Evolutionary conservation across 2,113 vertebrate species (phyloP).

Genomic region (Rhipidura dahli): DNA sequence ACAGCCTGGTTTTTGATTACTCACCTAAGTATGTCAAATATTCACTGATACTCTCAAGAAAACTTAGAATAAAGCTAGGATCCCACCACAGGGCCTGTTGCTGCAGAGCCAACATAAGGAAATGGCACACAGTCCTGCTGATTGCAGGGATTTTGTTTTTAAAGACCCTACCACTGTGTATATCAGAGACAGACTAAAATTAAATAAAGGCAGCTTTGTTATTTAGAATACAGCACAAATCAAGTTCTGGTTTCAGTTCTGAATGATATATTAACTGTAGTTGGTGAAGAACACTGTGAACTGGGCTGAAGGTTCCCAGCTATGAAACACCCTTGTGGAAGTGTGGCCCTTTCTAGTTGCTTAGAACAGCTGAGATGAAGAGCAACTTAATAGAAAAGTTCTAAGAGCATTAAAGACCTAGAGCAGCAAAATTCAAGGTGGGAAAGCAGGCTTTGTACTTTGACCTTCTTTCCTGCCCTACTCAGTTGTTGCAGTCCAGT

Average conservation of each 20-base stretch:
- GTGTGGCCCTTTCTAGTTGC: not conserved
- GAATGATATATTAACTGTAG: not conserved
- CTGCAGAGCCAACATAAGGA: not conserved
- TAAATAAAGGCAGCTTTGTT: not conserved
- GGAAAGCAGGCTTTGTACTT: not conserved
- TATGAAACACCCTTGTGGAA: not conserved
- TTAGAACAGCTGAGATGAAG: not conserved
- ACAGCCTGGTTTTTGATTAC: not conserved
- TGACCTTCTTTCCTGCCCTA: not conserved
- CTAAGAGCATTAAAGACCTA: not conserved
- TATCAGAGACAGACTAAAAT: not conserved
- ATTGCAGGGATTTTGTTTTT: not conserved
- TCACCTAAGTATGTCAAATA: not conserved
- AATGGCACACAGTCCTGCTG: not conserved
- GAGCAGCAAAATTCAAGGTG: not conserved
- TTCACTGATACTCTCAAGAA: not conserved
- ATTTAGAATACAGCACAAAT: not conserved
- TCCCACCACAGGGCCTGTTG: not conserved
- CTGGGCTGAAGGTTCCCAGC: not conserved
- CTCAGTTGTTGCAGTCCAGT: not conserved
- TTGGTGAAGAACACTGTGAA: not conserved
- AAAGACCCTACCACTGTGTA: not conserved
- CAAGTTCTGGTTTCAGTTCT: not conserved
- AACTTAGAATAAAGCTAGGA: not conserved
- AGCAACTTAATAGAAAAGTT: not conserved